Base-by-base conservation (phyloP, 1,140 invertebrate species). In the Chelonus insularis region DNA sequence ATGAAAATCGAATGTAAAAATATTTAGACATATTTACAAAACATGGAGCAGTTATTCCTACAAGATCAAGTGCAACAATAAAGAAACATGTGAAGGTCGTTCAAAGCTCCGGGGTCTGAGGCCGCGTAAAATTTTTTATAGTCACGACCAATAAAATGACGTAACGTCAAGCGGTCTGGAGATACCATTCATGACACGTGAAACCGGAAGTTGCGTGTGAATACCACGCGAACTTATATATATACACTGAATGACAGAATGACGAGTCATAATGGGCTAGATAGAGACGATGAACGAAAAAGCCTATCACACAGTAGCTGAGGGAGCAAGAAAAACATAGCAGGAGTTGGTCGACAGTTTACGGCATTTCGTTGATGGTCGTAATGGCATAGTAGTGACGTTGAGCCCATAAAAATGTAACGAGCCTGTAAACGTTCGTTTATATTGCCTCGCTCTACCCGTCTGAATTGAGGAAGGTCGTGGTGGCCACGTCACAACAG, bases 371-470 rank as follows among this genome's bases (percentile, higher is more conserved):
- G 77, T 72, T 79, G 77, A 79, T 79, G 77, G 76, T 64, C 72
- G 68, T 72, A 74, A 76, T 73, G 67, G 68, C 69, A 72, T 70
- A 69, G 70, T 70, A 73, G 74, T 72, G 76, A 65, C 76, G 75
- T 76, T 75, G 77, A 79, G 77, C 73, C 70, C 79, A 80, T 81
- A 81, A 81, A 81, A 81, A 81, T 80, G 78, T 80, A 81, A 81
- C 79, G 79, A 81, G 79, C 78, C 74, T 79, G 79, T 81, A 81
- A 81, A 80, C 79, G 79, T 77, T 81, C 78, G 74, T 76, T 81
- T 80, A 78, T 80, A 81, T 80, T 74, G 78, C 76, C 70, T 71
- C 71, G 70, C 70, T 74, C 78, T 79, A 77, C 76, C 68, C 74
- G 70, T 74, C 72, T 67, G 71, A 69, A 75, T 80, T 79, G 74